phyloP scores from a whole-genome alignment of 1,140 invertebrate genomes.

The Trichogramma pretiosum region DNA sequence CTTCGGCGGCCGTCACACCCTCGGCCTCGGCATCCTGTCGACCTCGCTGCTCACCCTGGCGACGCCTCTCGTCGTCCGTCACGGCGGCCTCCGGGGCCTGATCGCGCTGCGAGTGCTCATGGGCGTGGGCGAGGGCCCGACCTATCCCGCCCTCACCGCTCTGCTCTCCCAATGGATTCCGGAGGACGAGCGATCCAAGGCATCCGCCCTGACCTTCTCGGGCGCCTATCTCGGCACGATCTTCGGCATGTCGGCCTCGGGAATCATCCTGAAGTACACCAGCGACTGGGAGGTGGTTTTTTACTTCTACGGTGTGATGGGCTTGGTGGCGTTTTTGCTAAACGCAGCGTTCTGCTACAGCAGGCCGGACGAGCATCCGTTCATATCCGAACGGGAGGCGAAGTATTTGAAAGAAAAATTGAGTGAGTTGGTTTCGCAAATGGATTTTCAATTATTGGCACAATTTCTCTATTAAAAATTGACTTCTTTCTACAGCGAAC shows the following conservation, averaged over 20 bases:
- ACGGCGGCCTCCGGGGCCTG: not conserved
- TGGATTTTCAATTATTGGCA: not conserved
- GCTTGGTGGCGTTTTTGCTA: slow-evolving; percentile 62
- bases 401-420: slow-evolving; percentile 53
- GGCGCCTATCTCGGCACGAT: not conserved
- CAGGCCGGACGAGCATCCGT: not conserved
- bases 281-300: slow-evolving; percentile 69
- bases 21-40: not conserved
- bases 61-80: not conserved
- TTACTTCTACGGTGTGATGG: slow-evolving; percentile 71
- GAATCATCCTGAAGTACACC: slow-evolving; percentile 55
- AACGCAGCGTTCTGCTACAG: slow-evolving; percentile 43
- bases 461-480: not conserved
- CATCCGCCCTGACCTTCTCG: not conserved
- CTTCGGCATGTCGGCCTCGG: slow-evolving; percentile 48
- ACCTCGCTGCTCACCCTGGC: not conserved
- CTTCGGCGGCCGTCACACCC: not conserved
- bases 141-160: not conserved
- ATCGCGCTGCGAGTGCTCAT: not conserved
- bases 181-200: not conserved
- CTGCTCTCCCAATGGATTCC: not conserved
- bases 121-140: not conserved
- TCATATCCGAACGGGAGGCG: slow-evolving; percentile 66
- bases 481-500: not conserved
- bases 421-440: not conserved